Evolutionary conservation across 2,888 invertebrate genomes (phyloP), one percentile per base, ranked within the genome.

Genomic region (Erpobdella octoculata): DNA sequence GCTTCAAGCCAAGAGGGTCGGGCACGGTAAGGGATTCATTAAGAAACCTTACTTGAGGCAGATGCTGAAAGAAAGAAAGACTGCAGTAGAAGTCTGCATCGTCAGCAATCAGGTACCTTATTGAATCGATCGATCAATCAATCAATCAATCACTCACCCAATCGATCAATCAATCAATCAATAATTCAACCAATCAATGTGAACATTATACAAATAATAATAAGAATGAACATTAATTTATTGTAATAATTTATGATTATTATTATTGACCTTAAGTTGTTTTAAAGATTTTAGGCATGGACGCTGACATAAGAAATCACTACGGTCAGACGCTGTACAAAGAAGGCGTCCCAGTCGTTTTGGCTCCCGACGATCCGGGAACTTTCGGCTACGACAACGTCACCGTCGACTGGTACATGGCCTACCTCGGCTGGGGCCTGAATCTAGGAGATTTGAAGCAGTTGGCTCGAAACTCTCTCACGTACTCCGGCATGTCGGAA

Each of bases 341-440:
- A 18, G 59, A 38, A 21, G 78, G 77, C 15, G 70, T 77, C 21
- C 74, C 76, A 15, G 72, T 78, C 21, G 75, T 78, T 2, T 66
- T 78, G 21, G 75, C 75, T 37, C 64, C 77, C 9, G 78, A 78
- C 58, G 78, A 78, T 70, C 76, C 78, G 9, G 78, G 78, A 9
- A 76, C 73, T 37, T 77, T 78, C 70, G 78, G 78, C n/a, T 76
- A 74, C 66, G 76, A 78, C 65, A 73, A 77, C 64, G 73, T 77
- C 58, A 77, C 76, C 15, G 70, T 76, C 4, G 78, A 78, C 62
- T 78, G 75, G 76, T 78, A 78, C 71, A 70, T 73, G 28, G 76
- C 73, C 5, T 78, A 72, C 70, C 75, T 77, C 75, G 75, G 73
- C 9, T 78, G 78, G 78, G 76, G 78, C 35, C 48, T 78, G 41